Base-by-base conservation (phyloP, 2,113 vertebrate genomes). In the Mohoua ochrocephala region DNA sequence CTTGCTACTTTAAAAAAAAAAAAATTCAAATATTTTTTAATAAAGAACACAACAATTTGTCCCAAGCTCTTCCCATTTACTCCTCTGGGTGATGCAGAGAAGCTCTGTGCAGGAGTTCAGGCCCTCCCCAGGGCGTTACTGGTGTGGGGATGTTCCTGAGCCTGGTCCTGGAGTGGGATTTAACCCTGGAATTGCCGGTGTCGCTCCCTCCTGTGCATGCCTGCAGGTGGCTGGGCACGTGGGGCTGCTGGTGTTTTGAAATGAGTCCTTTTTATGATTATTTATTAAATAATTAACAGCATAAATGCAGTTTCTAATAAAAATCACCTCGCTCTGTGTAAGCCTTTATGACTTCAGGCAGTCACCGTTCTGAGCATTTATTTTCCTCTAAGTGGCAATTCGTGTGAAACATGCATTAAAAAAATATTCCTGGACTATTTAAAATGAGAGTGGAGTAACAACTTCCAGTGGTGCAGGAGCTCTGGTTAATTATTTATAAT, bases 211-310 rank as follows among this genome's bases (percentile, higher is more conserved):
- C 27, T 37, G 24, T 6, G 50, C 2, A 0, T 35, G 45, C 35
- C 93, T 89, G 60, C 71, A 78, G 84, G 64, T 50, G 89, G 33
- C 14, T 75, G 77, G 39, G 44, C 81, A 60, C 52, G 5, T 1
- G 45, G 74, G 53, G n/a, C 61, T 59, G 33, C 37, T 85, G 74
- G 4, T 31, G 0, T 41, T 82, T 74, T 67, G 28, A 69, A 93
- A 41, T 3, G 18, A 89, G 28, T 39, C 21, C 39, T 44, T 70
- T 77, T 33, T 30, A 47, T 50, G 76, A 19, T 65, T 64, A 78
- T 85, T 96, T 95, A 79, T 80, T 91, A 61, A 94, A 94, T 85
- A 94, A 96, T 94, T 93, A 78, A 91, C 90, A 82, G 49, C 81
- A 71, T 35, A 84, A 87, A 74, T 54, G 69, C 26, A 27, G 21